Evolutionary conservation across 92 coral and sea anemone genomes (phyloP).

Genomic region (Chrysogorgia sp.): DNA sequence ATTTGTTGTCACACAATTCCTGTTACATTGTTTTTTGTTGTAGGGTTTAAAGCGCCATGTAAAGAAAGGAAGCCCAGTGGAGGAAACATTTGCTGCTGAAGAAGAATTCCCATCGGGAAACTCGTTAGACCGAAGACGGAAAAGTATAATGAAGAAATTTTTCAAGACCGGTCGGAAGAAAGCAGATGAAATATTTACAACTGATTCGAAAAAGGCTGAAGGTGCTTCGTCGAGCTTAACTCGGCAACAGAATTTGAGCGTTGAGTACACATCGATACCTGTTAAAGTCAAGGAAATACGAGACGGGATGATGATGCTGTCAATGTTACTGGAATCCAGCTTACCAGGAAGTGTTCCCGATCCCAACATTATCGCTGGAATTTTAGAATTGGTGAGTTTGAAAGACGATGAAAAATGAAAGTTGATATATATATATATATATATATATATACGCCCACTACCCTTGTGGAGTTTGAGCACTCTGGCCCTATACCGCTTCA

Average conservation of each 20-base stretch:
- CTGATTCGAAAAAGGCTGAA: constrained; percentile 16
- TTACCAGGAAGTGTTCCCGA: constrained; percentile 97
- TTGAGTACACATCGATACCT: constrained; percentile 83
- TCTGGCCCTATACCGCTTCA: too few relatives aligned
- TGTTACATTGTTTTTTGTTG: neutral
- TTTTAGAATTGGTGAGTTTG: constrained; percentile 97
- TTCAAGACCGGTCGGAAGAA: constrained; percentile 74
- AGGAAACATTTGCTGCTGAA: constrained; percentile 30
- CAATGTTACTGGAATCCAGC: constrained; percentile 78
- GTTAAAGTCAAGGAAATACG: constrained; percentile 82
- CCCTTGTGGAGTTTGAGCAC: too few relatives aligned
- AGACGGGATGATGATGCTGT: constrained; percentile 81
- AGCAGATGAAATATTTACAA: constrained; percentile 78
- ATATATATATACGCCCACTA: too few relatives aligned
- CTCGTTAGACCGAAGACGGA: constrained; percentile 37
- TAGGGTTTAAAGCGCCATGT: constrained; percentile 8
- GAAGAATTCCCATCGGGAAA: constrained; percentile 21
- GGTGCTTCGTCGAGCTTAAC: constrained; percentile 2
- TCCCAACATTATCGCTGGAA: constrained; percentile 96
- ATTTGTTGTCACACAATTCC: neutral
- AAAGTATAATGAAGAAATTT: constrained; percentile 72
- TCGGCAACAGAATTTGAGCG: constrained; percentile 9
- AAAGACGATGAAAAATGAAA: too few relatives aligned
- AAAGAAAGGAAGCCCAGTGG: constrained; percentile 22
- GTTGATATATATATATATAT: too few relatives aligned